Conservation (phyloP, 1,140 invertebrate genomes). For the Ceratosolen solmsi region DNA sequence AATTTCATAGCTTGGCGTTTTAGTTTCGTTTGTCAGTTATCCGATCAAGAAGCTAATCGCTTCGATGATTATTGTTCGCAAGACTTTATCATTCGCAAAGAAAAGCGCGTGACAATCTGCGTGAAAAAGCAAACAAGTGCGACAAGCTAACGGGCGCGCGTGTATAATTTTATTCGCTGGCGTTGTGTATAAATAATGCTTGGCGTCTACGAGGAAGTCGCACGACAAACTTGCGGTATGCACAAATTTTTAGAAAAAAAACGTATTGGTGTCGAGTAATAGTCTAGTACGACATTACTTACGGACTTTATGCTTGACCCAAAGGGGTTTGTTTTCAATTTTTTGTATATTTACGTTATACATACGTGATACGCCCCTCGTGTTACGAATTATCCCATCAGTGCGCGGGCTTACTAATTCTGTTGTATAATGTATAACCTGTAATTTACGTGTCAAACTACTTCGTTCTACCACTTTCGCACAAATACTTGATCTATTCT, state of each 20-base stretch:
- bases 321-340: constrained; percentile 19
- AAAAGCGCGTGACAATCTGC: constrained; percentile 18
- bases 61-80: neutral
- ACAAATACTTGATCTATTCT: neutral
- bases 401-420: constrained; percentile 14
- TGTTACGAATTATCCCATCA: neutral
- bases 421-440: constrained; percentile 36
- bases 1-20: neutral
- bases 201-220: constrained; percentile 15
- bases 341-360: constrained; percentile 30
- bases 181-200: constrained; percentile 37
- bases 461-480: constrained; percentile 7
- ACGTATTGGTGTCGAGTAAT: neutral
- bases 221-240: neutral
- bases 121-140: constrained; percentile 24
- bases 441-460: constrained; percentile 39
- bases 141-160: constrained; percentile 2
- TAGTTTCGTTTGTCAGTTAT: no score
- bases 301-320: neutral
- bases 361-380: constrained; percentile 28
- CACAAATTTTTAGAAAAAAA: neutral
- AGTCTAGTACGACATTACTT: no score
- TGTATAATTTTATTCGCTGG: constrained; percentile 6
- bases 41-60: neutral
- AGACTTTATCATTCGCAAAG: neutral